These are phyloP conservation scores for Caenorhabditis sp. DNA, from an alignment of 2,888 invertebrate genomes.

Conservation along the genomic window DNA sequence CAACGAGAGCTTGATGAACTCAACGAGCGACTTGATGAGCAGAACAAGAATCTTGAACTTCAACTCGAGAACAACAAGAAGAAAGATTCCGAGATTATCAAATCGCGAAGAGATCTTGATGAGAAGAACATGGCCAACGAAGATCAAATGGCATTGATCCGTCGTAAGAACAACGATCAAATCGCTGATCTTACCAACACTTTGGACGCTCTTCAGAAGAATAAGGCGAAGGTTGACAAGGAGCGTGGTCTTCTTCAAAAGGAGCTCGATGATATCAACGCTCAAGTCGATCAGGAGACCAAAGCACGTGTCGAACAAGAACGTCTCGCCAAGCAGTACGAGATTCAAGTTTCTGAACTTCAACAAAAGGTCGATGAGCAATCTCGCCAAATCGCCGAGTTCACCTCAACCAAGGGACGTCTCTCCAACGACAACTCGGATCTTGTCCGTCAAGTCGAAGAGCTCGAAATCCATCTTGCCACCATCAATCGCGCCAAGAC, in stretches of 20 bases:
- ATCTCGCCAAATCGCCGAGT: conserved; percentile 89
- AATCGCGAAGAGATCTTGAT: conserved; percentile 96
- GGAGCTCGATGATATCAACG: conserved; percentile 64
- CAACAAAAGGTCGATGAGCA: conserved; percentile 96
- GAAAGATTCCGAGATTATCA: conserved; percentile 97
- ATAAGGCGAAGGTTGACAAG: conserved; percentile 79
- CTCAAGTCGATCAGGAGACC: conserved; percentile 65
- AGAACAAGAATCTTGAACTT: conserved; percentile 73
- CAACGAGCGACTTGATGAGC: conserved; percentile 87
- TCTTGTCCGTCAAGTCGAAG: conserved; percentile 90
- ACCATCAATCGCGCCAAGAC: conserved; percentile 78
- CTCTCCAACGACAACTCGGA: conserved; percentile 96
- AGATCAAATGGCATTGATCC: conserved; percentile 89
- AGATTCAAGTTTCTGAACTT: conserved; percentile 84
- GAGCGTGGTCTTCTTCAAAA: conserved; percentile 61
- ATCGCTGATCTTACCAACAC: conserved; percentile 99
- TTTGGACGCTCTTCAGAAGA: conserved; percentile 98
- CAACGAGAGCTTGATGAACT: conserved; percentile 91
- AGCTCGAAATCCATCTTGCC: conserved; percentile 89
- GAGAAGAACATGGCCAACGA: conserved; percentile 96
- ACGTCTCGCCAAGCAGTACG: conserved; percentile 64
- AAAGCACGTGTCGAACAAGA: conserved; percentile 65
- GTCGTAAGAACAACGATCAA: conserved; percentile 99
- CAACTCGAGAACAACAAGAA: conserved; percentile 96
- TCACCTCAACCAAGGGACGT: conserved; percentile 85